Evolutionary conservation across 2,113 vertebrate species (phyloP), one percentile per base, ranked within the genome.

Genomic region (Spea bombifrons): DNA sequence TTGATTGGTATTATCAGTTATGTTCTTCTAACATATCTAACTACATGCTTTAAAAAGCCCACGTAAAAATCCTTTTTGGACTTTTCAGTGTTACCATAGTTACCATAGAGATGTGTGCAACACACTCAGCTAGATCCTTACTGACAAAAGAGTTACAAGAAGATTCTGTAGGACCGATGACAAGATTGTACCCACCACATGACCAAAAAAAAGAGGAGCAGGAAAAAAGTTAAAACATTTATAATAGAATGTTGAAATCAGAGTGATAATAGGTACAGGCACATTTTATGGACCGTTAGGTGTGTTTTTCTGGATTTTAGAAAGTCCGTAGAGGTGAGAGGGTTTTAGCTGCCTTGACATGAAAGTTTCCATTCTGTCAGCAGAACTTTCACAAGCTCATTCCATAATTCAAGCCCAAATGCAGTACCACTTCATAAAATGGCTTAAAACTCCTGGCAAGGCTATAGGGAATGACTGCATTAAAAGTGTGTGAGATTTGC

Each of bases 341-440:
- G 47, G 72, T 16, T 3, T 70, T 66, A 2, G 0, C 30, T 84
- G 82, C 81, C 83, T 83, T 66, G 76, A 83, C 75, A 75, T 55
- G 88, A 88, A 88, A 88, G 91, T 94, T 95, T 94, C 93, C 93
- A 94, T 94, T 94, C 90, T 89, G 92, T 92, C 92, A 94, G 88
- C 70, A 81, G 75, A 53, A 89, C 71, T 85, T 88, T 90, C 89
- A 88, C 88, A 88, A 90, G 86, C 88, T 92, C 90, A 88, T 91
- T 90, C 88, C 70, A 77, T 66, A 82, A 84, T 66, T 83, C 75
- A 82, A 71, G 66, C 76, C 82, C 86, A 91, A 91, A 91, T 84
- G 90, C 88, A 89, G 91, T 86, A 83, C 78, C 70, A 90, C 88
- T 90, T 93, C 91, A 88, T 89, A 90, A 92, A 90, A 94, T 90